A percentile compares a stretch with the other conserved stretches of the same genome.
Evolutionary conservation across 35 echinoderm and acorn worm genomes (phyloP).

Genomic region (Hemicentrotus pulcherrimus): DNA sequence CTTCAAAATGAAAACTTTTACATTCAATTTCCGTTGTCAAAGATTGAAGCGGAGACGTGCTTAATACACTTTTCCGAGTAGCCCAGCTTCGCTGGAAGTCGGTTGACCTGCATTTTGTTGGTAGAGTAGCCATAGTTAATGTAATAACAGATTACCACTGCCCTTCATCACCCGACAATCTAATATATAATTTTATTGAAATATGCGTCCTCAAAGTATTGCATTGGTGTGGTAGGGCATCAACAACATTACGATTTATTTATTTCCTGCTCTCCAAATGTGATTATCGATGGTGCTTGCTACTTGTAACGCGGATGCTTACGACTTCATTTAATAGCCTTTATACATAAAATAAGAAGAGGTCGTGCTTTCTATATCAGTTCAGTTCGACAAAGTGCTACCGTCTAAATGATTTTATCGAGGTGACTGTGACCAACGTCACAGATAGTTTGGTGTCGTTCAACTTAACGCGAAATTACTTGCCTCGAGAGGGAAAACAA

Average conservation of each 20-base stretch:
- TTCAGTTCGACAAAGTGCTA: neutral
- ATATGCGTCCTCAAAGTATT: neutral
- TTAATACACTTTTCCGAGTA: too few species aligned
- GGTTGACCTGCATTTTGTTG: too few species aligned
- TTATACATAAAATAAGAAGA: neutral
- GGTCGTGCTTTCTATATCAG: neutral
- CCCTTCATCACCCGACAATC: neutral
- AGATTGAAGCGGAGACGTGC: too few species aligned
- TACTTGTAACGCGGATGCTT: neutral
- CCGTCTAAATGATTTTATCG: too few species aligned
- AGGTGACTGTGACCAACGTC: too few species aligned
- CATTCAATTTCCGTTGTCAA: too few species aligned
- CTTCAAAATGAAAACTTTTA: too few species aligned
- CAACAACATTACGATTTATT: neutral
- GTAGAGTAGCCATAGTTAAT: neutral
- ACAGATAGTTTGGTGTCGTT: too few species aligned
- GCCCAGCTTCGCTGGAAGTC: too few species aligned
- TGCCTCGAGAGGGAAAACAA: too few species aligned
- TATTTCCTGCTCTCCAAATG: neutral
- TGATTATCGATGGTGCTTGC: neutral
- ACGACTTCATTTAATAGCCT: neutral
- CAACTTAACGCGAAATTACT: too few species aligned
- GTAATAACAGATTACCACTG: neutral
- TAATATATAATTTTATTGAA: neutral
- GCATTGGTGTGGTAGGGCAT: neutral